Evolutionary conservation across 2,888 invertebrate species (phyloP).

Genomic region (Thera obeliscata): DNA sequence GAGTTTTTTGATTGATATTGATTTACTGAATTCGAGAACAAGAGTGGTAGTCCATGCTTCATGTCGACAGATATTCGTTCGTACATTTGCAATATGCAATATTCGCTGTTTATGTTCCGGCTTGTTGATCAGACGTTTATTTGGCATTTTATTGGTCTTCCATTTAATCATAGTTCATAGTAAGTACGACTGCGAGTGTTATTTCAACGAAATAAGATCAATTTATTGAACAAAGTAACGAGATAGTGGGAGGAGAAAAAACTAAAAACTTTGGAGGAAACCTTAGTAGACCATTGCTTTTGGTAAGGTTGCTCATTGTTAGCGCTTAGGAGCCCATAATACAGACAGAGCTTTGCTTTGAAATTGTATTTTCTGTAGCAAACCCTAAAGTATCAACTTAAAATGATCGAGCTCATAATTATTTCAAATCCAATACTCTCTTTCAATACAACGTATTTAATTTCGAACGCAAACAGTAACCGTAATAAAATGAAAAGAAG

Average conservation of each 20-base stretch:
- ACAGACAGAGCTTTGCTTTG: too few species aligned
- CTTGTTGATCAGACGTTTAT: constrained; percentile 40
- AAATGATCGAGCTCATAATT: background rate
- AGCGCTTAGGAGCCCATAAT: too few species aligned
- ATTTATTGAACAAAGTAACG: too few species aligned
- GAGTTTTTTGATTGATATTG: too few species aligned
- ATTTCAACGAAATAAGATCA: too few species aligned
- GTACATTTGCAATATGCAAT: constrained; percentile 40
- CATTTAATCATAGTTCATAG: too few species aligned
- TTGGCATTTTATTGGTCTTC: constrained; percentile 19
- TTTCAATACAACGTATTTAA: constrained; percentile 2
- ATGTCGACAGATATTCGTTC: constrained; percentile 45
- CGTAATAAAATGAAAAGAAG: constrained; percentile 1
- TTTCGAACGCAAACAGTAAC: constrained; percentile 8
- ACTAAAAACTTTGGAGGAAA: too few species aligned
- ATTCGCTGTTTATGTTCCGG: constrained; percentile 40
- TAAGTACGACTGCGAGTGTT: too few species aligned
- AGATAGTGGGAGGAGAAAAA: too few species aligned
- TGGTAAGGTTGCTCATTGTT: too few species aligned
- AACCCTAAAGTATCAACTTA: background rate
- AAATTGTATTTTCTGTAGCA: too few species aligned
- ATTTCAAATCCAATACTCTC: constrained; percentile 4
- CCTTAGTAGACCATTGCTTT: too few species aligned
- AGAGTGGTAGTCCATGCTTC: constrained; percentile 9
- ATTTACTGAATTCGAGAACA: constrained; percentile 20